Evolutionary conservation across 2,113 vertebrate genomes (phyloP).

Genomic region (Eudyptes chrysolophus): DNA sequence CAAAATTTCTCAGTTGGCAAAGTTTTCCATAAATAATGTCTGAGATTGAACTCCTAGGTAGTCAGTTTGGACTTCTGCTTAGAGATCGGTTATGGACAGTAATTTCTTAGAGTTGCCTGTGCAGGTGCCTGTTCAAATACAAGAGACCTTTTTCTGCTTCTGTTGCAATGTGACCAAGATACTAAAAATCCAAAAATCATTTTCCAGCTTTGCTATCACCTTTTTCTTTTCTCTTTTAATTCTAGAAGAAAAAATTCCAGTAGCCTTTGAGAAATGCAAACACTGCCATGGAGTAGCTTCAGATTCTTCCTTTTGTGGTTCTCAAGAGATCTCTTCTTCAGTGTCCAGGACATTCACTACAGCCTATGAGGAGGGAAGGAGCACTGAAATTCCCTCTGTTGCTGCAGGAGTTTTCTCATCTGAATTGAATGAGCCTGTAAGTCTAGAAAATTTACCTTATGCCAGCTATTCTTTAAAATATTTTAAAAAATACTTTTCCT

Average conservation of each 20-base stretch:
- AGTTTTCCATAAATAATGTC: background rate
- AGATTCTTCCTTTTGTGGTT: background rate
- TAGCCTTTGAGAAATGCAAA: constrained; percentile 1
- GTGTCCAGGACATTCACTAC: constrained; percentile 21
- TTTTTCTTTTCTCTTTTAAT: background rate
- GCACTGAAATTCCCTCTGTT: background rate
- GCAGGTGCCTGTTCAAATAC: background rate
- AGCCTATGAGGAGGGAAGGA: constrained; percentile 29
- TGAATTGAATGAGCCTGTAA: constrained; percentile 29
- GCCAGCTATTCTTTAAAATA: background rate
- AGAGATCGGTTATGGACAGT: background rate
- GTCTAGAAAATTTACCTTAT: background rate
- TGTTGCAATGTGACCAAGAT: background rate
- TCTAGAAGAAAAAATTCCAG: background rate
- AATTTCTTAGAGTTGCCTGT: background rate
- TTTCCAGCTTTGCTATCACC: background rate
- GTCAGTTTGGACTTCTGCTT: background rate
- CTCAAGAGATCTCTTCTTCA: constrained; percentile 10
- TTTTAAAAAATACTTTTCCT: background rate
- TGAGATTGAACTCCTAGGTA: background rate
- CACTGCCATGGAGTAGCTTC: constrained; percentile 7
- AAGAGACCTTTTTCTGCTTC: background rate
- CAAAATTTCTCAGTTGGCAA: background rate
- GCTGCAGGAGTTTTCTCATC: background rate
- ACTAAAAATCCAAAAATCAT: background rate